phyloP scores from a whole-genome alignment of 35 echinoderm and acorn worm genomes.

The Hemicentrotus pulcherrimus region DNA sequence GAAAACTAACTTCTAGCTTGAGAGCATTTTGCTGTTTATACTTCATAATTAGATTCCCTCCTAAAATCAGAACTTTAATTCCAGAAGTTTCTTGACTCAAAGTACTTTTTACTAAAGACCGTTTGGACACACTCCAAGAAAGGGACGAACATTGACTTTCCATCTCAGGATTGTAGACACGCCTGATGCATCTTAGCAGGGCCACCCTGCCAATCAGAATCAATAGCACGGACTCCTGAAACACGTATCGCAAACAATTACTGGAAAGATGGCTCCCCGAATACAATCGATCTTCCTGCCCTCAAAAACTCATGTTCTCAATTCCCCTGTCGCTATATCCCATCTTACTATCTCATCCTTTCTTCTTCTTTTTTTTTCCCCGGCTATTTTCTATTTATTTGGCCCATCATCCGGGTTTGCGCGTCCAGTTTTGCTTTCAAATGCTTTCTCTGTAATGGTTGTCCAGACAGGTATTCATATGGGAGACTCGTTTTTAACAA shows the following conservation, averaged over 20 bases:
- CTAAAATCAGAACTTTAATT: too few relatives aligned
- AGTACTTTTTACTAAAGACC: neutral
- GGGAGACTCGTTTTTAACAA: too few relatives aligned
- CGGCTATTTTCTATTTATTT: neutral
- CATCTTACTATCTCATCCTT: neutral
- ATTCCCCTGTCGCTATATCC: neutral
- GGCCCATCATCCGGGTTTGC: neutral
- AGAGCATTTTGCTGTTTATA: too few relatives aligned
- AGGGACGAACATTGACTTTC: neutral
- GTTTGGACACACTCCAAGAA: neutral
- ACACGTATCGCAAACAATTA: conserved; percentile 27
- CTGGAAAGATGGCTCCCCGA: neutral
- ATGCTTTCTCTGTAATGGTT: too few relatives aligned
- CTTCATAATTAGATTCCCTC: too few relatives aligned
- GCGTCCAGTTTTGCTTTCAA: neutral
- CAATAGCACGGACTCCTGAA: neutral
- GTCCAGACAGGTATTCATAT: too few relatives aligned
- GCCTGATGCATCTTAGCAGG: neutral
- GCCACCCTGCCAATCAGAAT: conserved; percentile 19
- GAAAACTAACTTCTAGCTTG: too few relatives aligned
- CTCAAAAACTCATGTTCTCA: neutral
- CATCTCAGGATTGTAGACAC: neutral
- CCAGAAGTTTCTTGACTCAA: too few relatives aligned
- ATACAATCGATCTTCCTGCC: conserved; percentile 19
- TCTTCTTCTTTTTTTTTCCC: neutral